Evolutionary conservation across 2,113 vertebrate species (phyloP), one percentile per base, ranked within the genome.

Genomic region (Recurvirostra avosetta): DNA sequence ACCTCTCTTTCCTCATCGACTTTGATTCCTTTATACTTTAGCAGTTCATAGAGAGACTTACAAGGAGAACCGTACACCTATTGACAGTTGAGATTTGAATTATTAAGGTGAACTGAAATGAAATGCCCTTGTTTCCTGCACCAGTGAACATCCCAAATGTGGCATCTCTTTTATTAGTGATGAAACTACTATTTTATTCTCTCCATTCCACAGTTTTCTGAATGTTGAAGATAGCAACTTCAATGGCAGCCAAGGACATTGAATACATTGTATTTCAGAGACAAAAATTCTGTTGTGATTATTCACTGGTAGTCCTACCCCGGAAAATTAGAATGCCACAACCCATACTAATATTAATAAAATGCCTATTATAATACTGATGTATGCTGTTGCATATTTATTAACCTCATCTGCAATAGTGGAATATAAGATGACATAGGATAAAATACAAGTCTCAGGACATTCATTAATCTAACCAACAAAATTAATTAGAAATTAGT

Each of bases 81-180:
- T 95, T 94, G 96, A 94, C 91, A 94, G 88, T 76, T 92, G 53
- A 88, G 86, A 80, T 45, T 80, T 94, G n/a, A 80, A 84, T 84
- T 90, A 81, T 89, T 71, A 92, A 94, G 88, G 92, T 67, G 91
- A 95, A 77, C 94, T 91, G 88, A 83, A 92, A 87, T 7, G 92
- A 93, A 94, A 88, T 63, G 83, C 92, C 92, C 88, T 95, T 94
- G 88, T 92, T 96, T 92, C 91, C 72, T 96, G 94, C 94, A 86
- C 75, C 92, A 95, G 30, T 92, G 94, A 90, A 71, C 91, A 96
- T 63, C 94, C 83, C 82, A 70, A 90, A 92, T 25, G 88, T 84
- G 83, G 75, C 91, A 88, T n/a, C 86, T 76, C 67, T 86, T 90
- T 79, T 91, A 92, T 94, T 66, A 92, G 86, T 66, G 63, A 71